Conservation (phyloP, 2,888 invertebrate genomes). For the Brachyopa scutellaris region DNA sequence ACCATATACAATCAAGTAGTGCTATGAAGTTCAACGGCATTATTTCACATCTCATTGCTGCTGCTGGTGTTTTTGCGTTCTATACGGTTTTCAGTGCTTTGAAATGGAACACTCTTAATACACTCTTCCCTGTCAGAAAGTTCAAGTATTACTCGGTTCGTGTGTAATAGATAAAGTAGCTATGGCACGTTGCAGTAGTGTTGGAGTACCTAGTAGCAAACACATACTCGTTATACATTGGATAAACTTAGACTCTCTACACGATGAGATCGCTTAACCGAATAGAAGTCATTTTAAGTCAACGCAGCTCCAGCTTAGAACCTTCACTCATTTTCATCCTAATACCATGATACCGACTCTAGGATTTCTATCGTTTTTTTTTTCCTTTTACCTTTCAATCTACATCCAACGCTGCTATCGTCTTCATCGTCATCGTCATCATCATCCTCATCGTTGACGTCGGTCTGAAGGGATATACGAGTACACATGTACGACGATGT, state of each 20-base stretch:
- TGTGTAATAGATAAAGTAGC: neutral
- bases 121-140: conserved; percentile 29
- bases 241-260: neutral
- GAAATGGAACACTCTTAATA: conserved; percentile 28
- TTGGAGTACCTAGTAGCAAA: no score
- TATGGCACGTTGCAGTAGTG: neutral
- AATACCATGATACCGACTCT: neutral
- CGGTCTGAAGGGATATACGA: no score
- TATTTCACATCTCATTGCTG: conserved; percentile 32
- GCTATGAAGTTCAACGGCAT: conserved; percentile 22
- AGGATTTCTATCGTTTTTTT: conserved; percentile 16
- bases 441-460: no score
- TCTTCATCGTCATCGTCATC: no score
- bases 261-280: conserved; percentile 23
- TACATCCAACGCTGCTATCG: no score
- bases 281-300: conserved; percentile 45
- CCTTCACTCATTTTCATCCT: conserved; percentile 1
- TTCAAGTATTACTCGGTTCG: conserved; percentile 25
- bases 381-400: no score
- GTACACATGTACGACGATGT: no score
- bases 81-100: conserved; percentile 6
- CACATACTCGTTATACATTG: no score
- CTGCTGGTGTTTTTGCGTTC: neutral
- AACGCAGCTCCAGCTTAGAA: conserved; percentile 20
- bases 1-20: no score